Percentiles rank a stretch among this genome's conserved stretches.
Evolutionary conservation across 2,888 invertebrate genomes (phyloP).

Genomic region (Philonicus albiceps): DNA sequence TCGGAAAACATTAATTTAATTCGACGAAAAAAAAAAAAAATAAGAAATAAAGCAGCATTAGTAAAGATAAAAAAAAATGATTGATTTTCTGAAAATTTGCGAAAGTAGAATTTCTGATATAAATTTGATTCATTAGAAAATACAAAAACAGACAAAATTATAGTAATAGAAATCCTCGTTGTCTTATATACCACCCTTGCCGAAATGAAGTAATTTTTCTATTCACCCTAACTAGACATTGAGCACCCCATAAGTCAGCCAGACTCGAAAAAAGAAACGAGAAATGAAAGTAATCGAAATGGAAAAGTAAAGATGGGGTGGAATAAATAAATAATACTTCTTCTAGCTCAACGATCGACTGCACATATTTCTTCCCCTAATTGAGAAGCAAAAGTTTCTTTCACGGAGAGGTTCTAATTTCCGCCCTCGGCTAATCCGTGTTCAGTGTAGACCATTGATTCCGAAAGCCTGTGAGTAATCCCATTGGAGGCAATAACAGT

Average conservation of each 20-base stretch:
- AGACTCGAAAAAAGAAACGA: not conserved
- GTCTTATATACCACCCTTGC: not conserved
- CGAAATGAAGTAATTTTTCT: not conserved
- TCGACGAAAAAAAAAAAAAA: too few relatives aligned
- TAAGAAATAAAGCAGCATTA: too few relatives aligned
- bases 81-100: too few relatives aligned
- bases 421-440: conserved; percentile 6
- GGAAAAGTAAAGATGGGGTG: not conserved
- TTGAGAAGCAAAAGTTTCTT: conserved; percentile 13
- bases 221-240: not conserved
- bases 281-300: not conserved
- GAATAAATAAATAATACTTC: not conserved
- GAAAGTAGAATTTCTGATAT: not conserved
- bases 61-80: too few relatives aligned
- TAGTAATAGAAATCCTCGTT: not conserved
- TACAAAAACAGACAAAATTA: too few relatives aligned
- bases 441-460: not conserved
- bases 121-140: not conserved
- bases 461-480: conserved; percentile 14
- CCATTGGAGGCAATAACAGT: conserved; percentile 6
- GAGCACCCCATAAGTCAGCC: not conserved
- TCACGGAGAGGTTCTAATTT: conserved; percentile 3
- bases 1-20: too few relatives aligned
- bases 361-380: conserved; percentile 14
- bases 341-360: not conserved